Evolutionary conservation across 2,113 vertebrate species (phyloP).

Genomic region (Archilochus colubris): DNA sequence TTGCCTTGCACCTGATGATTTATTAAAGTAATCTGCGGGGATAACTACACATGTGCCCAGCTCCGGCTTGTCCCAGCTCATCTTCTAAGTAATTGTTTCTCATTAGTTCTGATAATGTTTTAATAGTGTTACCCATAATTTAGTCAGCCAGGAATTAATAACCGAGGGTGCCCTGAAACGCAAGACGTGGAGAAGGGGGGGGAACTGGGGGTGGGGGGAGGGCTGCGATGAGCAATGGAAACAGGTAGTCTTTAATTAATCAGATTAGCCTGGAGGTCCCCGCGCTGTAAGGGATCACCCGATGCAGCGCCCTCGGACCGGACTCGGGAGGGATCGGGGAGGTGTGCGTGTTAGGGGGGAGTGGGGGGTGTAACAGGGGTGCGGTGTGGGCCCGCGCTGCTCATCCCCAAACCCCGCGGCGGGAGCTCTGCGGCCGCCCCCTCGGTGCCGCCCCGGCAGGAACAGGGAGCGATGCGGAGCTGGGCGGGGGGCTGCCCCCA

Average conservation of each 20-base stretch:
- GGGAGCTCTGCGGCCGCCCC: neutral
- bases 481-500: too few relatives aligned
- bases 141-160: conserved; percentile 85
- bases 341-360: too few relatives aligned
- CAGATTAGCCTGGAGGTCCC: conserved; percentile 37
- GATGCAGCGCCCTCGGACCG: neutral
- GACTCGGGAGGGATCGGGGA: neutral
- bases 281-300: neutral
- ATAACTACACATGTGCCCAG: conserved; percentile 71
- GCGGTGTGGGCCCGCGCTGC: too few relatives aligned
- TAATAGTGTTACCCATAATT: conserved; percentile 92
- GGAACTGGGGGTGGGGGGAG: neutral
- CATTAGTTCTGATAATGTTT: conserved; percentile 90
- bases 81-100: conserved; percentile 91
- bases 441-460: neutral
- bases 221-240: conserved; percentile 5
- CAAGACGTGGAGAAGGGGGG: neutral
- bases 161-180: conserved; percentile 15
- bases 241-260: conserved; percentile 74
- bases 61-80: conserved; percentile 82
- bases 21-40: conserved; percentile 86
- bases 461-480: too few relatives aligned
- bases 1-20: conserved; percentile 86
- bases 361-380: too few relatives aligned
- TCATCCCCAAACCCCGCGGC: neutral